Percentiles rank a stretch among this genome's conserved stretches.
These are phyloP conservation scores for Colletes gigas DNA, from an alignment of 1,140 invertebrate species.

Conservation along the genomic window DNA sequence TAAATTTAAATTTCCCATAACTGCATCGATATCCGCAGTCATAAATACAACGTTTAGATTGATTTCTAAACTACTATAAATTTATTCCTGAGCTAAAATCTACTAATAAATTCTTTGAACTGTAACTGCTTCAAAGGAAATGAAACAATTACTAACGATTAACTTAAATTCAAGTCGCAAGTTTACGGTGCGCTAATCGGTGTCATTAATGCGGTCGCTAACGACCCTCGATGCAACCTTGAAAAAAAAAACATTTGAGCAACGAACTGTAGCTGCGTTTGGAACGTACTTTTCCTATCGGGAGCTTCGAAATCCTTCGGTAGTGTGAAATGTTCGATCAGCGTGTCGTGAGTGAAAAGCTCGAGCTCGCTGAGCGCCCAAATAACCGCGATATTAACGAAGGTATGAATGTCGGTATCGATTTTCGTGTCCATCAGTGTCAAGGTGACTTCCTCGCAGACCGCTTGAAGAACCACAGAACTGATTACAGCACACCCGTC, in stretches of 20 bases:
- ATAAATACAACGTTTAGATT: too few relatives aligned
- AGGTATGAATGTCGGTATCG: constrained; percentile 25
- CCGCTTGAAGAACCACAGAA: constrained; percentile 28
- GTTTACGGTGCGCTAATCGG: too few relatives aligned
- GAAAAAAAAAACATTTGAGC: neutral
- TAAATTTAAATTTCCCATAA: too few relatives aligned
- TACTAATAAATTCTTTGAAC: too few relatives aligned
- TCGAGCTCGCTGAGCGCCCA: constrained; percentile 41
- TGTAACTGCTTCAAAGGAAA: too few relatives aligned
- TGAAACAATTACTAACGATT: too few relatives aligned
- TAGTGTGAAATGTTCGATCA: neutral
- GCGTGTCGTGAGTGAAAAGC: constrained; percentile 5
- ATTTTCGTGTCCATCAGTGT: constrained; percentile 17
- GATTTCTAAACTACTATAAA: too few relatives aligned
- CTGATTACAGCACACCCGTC: constrained; percentile 18
- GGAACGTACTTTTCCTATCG: neutral
- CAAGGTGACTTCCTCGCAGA: constrained; percentile 44
- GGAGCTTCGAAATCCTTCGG: neutral
- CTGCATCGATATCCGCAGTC: too few relatives aligned
- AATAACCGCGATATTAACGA: constrained; percentile 43
- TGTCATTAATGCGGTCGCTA: too few relatives aligned
- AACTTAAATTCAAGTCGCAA: too few relatives aligned
- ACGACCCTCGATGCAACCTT: too few relatives aligned
- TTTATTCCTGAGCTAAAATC: too few relatives aligned
- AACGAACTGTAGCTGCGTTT: neutral